These are phyloP conservation scores for Thunnus maccoyii DNA, from an alignment of 2,113 vertebrate genomes.

Conservation along the genomic window DNA sequence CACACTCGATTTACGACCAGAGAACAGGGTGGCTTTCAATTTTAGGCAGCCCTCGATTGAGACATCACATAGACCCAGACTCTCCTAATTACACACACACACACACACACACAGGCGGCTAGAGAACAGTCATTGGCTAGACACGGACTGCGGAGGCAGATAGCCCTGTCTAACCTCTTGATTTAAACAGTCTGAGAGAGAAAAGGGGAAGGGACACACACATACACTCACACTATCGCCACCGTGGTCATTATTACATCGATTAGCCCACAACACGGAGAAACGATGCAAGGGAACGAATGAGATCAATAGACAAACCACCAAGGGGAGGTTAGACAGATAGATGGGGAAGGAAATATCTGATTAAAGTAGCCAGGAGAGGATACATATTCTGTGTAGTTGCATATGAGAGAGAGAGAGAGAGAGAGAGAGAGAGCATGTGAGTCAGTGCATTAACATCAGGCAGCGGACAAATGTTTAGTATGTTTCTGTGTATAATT, in stretches of 20 bases:
- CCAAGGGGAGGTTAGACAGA: constrained; percentile 17
- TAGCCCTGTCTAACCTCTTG: constrained; percentile 59
- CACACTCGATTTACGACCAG: constrained; percentile 61
- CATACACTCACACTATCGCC: constrained; percentile 11
- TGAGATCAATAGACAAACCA: constrained; percentile 50
- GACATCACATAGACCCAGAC: constrained; percentile 73
- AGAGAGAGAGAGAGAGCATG: not conserved
- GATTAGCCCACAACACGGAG: constrained; percentile 66
- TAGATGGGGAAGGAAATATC: constrained; percentile 34
- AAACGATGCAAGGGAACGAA: constrained; percentile 54
- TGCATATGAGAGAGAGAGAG: not conserved
- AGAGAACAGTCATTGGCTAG: constrained; percentile 57
- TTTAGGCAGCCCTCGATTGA: constrained; percentile 64
- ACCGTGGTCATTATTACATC: constrained; percentile 64
- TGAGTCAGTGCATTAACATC: constrained; percentile 5
- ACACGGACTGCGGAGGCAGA: constrained; percentile 58
- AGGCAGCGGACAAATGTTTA: constrained; percentile 24
- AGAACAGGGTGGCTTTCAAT: constrained; percentile 64
- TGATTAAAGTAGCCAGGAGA: constrained; percentile 50
- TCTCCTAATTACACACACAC: constrained; percentile 66
- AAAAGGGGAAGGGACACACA: constrained; percentile 31
- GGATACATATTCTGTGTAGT: constrained; percentile 61
- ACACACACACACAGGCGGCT: constrained; percentile 32
- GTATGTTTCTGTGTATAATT: constrained; percentile 45
- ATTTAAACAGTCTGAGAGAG: constrained; percentile 66